phyloP scores from a whole-genome alignment of 1,140 invertebrate species.

The Sinonovacula constricta region DNA sequence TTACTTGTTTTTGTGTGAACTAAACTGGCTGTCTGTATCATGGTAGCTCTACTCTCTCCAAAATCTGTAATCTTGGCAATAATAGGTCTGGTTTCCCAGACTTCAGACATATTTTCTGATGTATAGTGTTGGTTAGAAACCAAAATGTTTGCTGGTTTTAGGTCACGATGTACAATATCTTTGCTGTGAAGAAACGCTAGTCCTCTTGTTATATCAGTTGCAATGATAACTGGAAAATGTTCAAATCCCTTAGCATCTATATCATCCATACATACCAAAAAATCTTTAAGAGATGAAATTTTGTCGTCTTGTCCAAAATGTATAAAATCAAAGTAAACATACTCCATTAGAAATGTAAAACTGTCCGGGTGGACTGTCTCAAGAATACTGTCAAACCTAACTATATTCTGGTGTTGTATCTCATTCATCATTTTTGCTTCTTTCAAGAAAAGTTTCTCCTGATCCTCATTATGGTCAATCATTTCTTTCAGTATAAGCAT shows the following conservation, averaged over 20 bases:
- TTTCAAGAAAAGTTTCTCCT: constrained; percentile 13
- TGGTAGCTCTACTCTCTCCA: constrained; percentile 29
- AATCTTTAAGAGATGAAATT: constrained; percentile 31
- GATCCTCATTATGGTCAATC: constrained; percentile 27
- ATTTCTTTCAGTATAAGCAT: not conserved
- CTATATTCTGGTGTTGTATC: constrained; percentile 3
- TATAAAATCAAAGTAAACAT: constrained; percentile 21
- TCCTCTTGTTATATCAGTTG: constrained; percentile 10
- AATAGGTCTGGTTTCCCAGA: constrained; percentile 21
- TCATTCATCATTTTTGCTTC: constrained; percentile 29
- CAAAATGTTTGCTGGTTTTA: constrained; percentile 34
- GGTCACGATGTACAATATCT: constrained; percentile 20
- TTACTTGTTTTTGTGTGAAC: constrained; percentile 36
- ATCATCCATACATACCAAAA: constrained; percentile 1
- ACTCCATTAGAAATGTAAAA: constrained; percentile 25
- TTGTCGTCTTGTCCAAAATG: constrained; percentile 22
- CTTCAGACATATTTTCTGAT: not conserved
- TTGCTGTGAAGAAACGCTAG: constrained; percentile 16
- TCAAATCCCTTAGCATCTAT: constrained; percentile 21
- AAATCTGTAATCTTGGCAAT: constrained; percentile 33
- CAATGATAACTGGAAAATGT: constrained; percentile 15
- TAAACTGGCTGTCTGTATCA: constrained; percentile 29
- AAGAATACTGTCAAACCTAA: constrained; percentile 13
- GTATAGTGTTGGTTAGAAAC: constrained; percentile 14
- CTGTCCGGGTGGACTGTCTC: not conserved